phyloP scores from a whole-genome alignment of 2,113 vertebrate species.

The Rhabdomys dilectus region DNA sequence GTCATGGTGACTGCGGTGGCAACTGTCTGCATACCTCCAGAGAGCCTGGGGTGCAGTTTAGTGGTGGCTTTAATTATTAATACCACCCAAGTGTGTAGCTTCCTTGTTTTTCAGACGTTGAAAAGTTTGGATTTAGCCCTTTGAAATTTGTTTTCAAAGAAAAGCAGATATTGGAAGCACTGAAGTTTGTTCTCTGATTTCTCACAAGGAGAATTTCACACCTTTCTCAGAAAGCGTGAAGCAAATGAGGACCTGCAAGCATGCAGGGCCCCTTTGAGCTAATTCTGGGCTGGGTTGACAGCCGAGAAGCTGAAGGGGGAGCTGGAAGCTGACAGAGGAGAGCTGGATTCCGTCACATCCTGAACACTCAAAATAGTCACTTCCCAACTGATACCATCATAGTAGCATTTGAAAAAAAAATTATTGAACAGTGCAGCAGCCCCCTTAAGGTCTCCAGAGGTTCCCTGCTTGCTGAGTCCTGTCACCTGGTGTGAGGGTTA shows the following conservation, averaged over 20 bases:
- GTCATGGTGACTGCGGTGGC: fast-evolving
- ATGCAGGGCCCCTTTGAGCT: constrained; percentile 43
- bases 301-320: not conserved
- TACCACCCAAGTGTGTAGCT: not conserved
- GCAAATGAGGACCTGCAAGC: constrained; percentile 25
- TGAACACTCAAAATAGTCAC: constrained; percentile 66
- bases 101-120: not conserved
- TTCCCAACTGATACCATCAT: constrained; percentile 9
- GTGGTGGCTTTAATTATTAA: not conserved
- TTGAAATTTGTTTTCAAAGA: constrained; percentile 55
- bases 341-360: constrained; percentile 22
- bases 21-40: fast-evolving
- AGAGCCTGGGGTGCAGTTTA: not conserved
- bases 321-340: not conserved
- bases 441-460: fast-evolving
- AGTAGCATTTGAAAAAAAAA: not conserved
- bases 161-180: constrained; percentile 37
- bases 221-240: constrained; percentile 43
- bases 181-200: constrained; percentile 64
- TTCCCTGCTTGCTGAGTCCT: not conserved
- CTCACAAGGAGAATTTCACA: constrained; percentile 76
- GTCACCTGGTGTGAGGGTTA: not conserved
- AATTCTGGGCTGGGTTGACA: constrained; percentile 76
- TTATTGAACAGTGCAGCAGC: fast-evolving
- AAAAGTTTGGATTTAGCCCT: constrained; percentile 51